These are phyloP conservation scores for Apodemia mormo DNA, from an alignment of 2,888 invertebrate species.

Conservation along the genomic window DNA sequence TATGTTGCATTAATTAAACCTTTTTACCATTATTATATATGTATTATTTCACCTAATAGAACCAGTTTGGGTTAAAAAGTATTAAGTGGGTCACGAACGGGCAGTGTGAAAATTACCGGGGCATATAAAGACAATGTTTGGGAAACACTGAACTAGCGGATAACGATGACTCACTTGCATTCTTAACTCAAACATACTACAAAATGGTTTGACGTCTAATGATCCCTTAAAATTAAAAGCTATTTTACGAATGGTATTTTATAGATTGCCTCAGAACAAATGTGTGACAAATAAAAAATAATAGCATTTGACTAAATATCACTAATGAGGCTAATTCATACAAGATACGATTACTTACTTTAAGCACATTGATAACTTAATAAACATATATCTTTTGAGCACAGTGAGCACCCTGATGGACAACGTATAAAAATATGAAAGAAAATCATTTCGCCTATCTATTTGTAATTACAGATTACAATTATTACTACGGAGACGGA, in stretches of 20 bases:
- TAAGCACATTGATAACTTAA: constrained; percentile 16
- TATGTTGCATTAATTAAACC: no score
- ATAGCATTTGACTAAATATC: constrained; percentile 32
- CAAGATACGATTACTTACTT: constrained; percentile 30
- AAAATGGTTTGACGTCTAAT: background rate
- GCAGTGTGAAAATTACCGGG: no score
- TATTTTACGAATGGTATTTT: background rate
- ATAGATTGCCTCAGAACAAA: background rate
- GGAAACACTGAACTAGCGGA: no score
- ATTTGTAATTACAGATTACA: background rate
- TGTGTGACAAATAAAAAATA: background rate
- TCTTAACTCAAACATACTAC: no score
- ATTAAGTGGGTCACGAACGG: no score
- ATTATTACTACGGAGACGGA: background rate
- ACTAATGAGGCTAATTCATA: constrained; percentile 44
- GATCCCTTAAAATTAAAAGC: background rate
- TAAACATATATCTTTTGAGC: constrained; percentile 11
- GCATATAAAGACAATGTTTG: no score
- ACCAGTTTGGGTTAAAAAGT: no score
- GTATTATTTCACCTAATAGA: no score
- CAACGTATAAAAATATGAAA: constrained; percentile 14
- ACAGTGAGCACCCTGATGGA: constrained; percentile 5
- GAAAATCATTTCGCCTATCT: constrained; percentile 13
- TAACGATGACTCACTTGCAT: no score
- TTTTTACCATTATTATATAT: no score